Evolutionary conservation across 2,888 invertebrate genomes (phyloP).

Genomic region (Polyommatus icarus): DNA sequence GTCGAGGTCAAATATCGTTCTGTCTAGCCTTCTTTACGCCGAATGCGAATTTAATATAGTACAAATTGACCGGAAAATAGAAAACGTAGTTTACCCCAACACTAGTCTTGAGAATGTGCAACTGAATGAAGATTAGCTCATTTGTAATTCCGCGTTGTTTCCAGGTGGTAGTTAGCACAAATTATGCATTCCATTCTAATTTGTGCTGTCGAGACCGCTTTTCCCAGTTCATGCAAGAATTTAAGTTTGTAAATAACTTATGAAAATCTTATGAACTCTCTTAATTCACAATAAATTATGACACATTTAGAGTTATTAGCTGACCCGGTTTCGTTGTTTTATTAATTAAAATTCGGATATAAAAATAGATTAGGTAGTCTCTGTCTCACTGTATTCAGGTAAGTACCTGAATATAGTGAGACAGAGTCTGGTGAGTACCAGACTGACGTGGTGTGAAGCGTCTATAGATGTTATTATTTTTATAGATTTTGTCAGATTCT

Average conservation of each 20-base stretch:
- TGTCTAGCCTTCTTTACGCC: too few species aligned
- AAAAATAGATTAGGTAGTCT: too few species aligned
- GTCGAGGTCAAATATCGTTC: too few species aligned
- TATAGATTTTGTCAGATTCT: too few species aligned
- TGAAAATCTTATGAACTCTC: neutral
- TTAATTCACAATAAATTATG: neutral
- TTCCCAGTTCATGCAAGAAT: neutral
- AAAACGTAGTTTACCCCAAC: neutral
- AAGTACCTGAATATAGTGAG: too few species aligned
- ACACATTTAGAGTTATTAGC: neutral
- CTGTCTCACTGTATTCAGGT: too few species aligned
- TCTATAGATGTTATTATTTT: too few species aligned
- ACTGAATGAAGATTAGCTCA: constrained; percentile 2
- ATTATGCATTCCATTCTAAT: constrained; percentile 18
- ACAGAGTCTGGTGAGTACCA: too few species aligned
- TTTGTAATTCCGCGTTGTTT: constrained; percentile 10
- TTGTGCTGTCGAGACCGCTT: neutral
- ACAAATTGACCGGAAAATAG: neutral
- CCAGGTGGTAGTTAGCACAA: neutral
- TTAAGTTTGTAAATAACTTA: neutral
- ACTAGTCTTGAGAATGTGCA: constrained; percentile 5
- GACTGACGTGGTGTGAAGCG: too few species aligned
- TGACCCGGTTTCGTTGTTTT: neutral
- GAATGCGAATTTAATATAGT: too few species aligned
- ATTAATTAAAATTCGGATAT: too few species aligned